Evolutionary conservation across 2,113 vertebrate species (phyloP), one percentile per base, ranked within the genome.

Genomic region (Sakesphorus luctuosus): DNA sequence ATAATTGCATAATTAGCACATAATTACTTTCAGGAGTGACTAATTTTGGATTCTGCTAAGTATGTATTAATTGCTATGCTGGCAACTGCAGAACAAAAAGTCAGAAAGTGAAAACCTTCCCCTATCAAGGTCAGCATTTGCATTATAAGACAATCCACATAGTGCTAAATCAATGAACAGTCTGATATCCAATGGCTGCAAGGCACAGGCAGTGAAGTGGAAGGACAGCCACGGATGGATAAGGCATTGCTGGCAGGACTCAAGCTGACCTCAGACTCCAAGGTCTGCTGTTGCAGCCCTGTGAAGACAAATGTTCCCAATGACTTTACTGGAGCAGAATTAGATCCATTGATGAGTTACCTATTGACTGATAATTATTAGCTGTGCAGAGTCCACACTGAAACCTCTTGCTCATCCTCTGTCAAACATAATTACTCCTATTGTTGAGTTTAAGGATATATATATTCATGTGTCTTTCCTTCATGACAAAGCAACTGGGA

Each of bases 1-100:
- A 96, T 97, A 97, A 98, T 97, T 97, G 76, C 91, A 78, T 84
- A 96, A 97, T 97, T 97, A 97, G 25, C 73, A 97, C 86, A 93
- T 97, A 97, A 97, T 97, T 96, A 94, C 75, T 91, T 96, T 96
- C 43, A 52, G 92, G 67, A 97, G 91, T 35, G 58, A 93, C 87
- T 97, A 88, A 96, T 96, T 97, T 95, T 90, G 69, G 80, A 84
- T 86, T 94, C 84, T 96, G 71, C 87, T 93, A 93, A 96, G 78
- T 92, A 49, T 23, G 7, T 58, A 94, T 87, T 94, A 95, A 95
- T 85, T 82, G 43, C 61, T 92, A 38, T 36, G 19, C 31, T 94
- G n/a, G 73, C 21, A 97, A 91, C 26, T 15, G 8, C 4, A 85
- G 61, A 78, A 88, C 83, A 75, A 82, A 75, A 94, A 84, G 33